phyloP scores from a whole-genome alignment of 2,888 invertebrate genomes.

The Tenthredo amoena region DNA sequence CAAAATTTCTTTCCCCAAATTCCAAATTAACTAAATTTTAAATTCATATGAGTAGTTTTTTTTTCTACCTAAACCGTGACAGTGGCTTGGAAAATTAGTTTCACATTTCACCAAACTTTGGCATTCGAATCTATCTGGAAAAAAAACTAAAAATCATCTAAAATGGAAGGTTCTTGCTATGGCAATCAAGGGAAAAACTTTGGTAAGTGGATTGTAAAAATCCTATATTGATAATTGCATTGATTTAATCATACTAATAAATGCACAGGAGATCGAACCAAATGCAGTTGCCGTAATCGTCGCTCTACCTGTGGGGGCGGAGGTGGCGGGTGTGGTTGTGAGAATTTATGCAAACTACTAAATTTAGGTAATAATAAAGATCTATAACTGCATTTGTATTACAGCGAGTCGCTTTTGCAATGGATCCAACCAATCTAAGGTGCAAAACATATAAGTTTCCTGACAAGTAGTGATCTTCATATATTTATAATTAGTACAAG shows the following conservation, averaged over 20 bases:
- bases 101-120: background rate
- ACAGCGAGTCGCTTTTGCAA: constrained; percentile 19
- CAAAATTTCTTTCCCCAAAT: constrained; percentile 32
- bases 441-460: background rate
- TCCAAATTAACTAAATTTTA: constrained; percentile 30
- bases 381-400: constrained; percentile 19
- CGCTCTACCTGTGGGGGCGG: constrained; percentile 5
- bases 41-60: background rate
- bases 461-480: background rate
- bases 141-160: background rate
- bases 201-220: background rate
- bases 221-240: background rate
- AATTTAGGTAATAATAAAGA: background rate
- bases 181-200: constrained; percentile 6
- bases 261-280: constrained; percentile 12
- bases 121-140: background rate
- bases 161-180: constrained; percentile 24
- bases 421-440: constrained; percentile 18
- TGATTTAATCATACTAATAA: background rate
- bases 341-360: background rate
- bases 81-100: background rate
- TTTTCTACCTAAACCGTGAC: background rate
- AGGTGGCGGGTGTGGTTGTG: constrained; percentile 39
- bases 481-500: background rate
- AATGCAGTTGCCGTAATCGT: constrained; percentile 14